Conservation (phyloP, 2,888 invertebrate species). For the Alentia gelatinosa region DNA sequence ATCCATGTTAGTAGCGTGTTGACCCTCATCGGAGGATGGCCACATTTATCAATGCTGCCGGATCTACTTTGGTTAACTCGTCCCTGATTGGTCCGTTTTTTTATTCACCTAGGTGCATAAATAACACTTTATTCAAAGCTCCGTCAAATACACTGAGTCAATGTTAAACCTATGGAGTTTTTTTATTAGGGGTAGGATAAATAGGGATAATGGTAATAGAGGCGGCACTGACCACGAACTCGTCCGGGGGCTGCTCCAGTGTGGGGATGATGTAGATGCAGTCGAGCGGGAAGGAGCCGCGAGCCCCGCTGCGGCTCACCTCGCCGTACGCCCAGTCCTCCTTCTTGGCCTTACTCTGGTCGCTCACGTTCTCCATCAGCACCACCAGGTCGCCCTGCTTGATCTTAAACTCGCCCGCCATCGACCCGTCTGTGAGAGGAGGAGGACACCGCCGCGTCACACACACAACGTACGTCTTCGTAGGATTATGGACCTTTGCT, state of each 20-base stretch:
- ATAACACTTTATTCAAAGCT: neutral
- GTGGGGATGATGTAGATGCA: slow-evolving; percentile 66
- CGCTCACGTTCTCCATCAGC: slow-evolving; percentile 63
- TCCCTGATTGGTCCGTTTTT: too few species aligned
- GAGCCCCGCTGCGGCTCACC: slow-evolving; percentile 52
- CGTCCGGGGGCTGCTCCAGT: slow-evolving; percentile 63
- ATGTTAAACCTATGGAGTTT: neutral
- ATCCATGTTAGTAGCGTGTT: too few species aligned
- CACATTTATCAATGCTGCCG: too few species aligned
- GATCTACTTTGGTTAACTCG: too few species aligned
- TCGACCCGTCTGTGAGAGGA: neutral
- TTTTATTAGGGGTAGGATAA: neutral
- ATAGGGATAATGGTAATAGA: neutral
- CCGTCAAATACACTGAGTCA: too few species aligned
- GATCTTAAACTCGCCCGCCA: slow-evolving; percentile 60
- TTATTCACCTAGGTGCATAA: neutral
- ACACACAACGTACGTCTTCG: neutral
- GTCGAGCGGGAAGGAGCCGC: slow-evolving; percentile 65
- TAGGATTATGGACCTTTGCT: too few species aligned
- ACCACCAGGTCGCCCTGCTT: slow-evolving; percentile 65
- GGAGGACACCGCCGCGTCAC: too few species aligned
- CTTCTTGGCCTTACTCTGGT: slow-evolving; percentile 56
- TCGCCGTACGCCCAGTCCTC: slow-evolving; percentile 65
- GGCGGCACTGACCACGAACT: slow-evolving; percentile 66
- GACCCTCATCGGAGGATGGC: too few species aligned